Conservation (phyloP, 2,888 invertebrate genomes). For the Leptinotarsa rubiginosa region DNA sequence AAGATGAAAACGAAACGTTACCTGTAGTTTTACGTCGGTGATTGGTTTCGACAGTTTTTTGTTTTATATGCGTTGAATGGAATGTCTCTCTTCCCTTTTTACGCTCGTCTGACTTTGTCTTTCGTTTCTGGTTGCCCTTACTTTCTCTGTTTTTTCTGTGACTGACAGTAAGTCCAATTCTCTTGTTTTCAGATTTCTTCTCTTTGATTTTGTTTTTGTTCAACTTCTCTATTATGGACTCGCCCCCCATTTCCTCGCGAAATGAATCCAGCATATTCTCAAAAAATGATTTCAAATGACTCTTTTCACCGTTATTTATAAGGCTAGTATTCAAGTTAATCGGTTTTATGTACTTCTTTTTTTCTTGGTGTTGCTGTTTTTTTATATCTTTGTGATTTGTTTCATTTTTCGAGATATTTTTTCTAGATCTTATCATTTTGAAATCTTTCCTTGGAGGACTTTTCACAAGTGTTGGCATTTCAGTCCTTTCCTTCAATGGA, state of each 20-base stretch:
- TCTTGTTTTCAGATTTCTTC: background rate
- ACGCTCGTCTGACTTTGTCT: background rate
- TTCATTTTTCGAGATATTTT: slow-evolving; percentile 2
- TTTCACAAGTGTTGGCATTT: background rate
- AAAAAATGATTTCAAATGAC: slow-evolving; percentile 27
- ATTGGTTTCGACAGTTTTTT: background rate
- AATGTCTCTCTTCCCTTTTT: background rate
- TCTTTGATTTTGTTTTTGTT: slow-evolving; percentile 6
- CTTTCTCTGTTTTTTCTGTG: background rate
- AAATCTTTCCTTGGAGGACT: background rate
- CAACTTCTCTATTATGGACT: slow-evolving; percentile 18
- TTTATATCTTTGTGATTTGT: slow-evolving; percentile 9
- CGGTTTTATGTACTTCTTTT: background rate
- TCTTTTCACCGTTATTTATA: background rate
- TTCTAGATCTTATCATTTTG: slow-evolving; percentile 4
- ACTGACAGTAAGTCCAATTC: background rate
- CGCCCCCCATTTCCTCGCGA: slow-evolving; percentile 23
- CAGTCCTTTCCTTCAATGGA: background rate
- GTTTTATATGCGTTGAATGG: background rate
- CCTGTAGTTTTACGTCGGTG: background rate
- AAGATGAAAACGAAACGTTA: slow-evolving; percentile 1
- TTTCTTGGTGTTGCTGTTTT: background rate
- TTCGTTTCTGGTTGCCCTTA: background rate
- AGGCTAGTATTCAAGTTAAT: slow-evolving; percentile 3
- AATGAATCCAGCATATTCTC: slow-evolving; percentile 26